phyloP scores from a whole-genome alignment of 2,113 vertebrate genomes.

The Melanocharis versteri region DNA sequence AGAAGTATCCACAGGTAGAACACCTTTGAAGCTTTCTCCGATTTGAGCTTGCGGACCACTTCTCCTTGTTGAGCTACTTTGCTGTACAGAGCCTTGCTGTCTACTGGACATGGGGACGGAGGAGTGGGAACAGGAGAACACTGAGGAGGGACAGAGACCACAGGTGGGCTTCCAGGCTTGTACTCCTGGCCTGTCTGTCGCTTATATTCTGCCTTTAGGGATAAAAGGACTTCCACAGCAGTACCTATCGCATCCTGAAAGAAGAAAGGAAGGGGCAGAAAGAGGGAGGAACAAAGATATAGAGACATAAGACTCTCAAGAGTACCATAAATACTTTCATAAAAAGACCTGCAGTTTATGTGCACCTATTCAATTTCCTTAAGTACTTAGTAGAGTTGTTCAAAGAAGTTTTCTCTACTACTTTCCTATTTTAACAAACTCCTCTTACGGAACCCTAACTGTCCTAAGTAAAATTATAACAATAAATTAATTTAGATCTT shows the following conservation, averaged over 20 bases:
- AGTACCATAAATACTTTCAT: background rate
- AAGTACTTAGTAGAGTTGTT: background rate
- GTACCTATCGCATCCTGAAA: constrained; percentile 78
- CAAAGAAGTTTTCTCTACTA: background rate
- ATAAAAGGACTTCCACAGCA: constrained; percentile 81
- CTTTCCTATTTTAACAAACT: background rate
- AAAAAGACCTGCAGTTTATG: background rate
- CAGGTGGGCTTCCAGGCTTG: constrained; percentile 74
- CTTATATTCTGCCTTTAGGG: constrained; percentile 84
- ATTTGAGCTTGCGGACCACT: constrained; percentile 76
- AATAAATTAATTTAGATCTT: background rate
- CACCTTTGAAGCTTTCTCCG: constrained; percentile 79
- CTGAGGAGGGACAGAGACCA: background rate
- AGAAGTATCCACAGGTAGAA: background rate
- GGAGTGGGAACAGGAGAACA: background rate
- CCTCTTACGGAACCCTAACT: background rate
- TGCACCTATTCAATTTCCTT: background rate
- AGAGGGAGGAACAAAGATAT: background rate
- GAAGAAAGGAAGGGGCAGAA: background rate
- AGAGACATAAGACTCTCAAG: background rate
- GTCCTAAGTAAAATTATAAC: background rate
- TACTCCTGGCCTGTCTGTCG: constrained; percentile 82
- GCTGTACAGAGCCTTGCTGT: background rate
- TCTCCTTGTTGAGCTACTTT: constrained; percentile 75
- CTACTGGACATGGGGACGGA: background rate